Conservation (phyloP, 1,140 invertebrate genomes). For the Dryas iulia region DNA sequence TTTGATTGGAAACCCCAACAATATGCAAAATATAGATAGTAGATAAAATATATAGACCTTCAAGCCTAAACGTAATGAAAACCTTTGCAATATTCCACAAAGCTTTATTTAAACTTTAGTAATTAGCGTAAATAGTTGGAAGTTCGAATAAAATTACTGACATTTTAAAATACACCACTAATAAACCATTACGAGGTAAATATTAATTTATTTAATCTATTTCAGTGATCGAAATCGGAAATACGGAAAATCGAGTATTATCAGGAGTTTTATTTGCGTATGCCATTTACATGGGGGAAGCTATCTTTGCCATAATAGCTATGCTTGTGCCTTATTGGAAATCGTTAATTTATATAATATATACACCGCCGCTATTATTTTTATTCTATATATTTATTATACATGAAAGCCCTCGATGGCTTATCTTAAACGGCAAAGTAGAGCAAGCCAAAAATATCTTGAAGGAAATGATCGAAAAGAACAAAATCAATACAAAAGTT, state of each 20-base stretch:
- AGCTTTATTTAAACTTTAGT: too few relatives aligned
- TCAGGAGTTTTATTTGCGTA: constrained; percentile 85
- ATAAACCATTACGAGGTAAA: too few relatives aligned
- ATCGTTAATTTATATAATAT: constrained; percentile 83
- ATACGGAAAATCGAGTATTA: constrained; percentile 84
- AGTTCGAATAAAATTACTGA: too few relatives aligned
- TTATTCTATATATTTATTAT: constrained; percentile 82
- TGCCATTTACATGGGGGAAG: constrained; percentile 87
- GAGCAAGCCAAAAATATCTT: constrained; percentile 83
- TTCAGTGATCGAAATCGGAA: constrained; percentile 88
- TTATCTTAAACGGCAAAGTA: constrained; percentile 85
- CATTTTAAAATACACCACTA: too few relatives aligned
- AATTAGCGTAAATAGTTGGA: too few relatives aligned
- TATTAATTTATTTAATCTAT: constrained; percentile 29
- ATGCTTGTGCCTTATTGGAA: constrained; percentile 87
- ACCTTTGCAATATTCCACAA: too few relatives aligned
- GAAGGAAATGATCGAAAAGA: constrained; percentile 82
- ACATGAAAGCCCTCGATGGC: constrained; percentile 87
- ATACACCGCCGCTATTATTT: constrained; percentile 83
- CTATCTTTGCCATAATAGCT: constrained; percentile 83
- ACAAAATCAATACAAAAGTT: constrained; percentile 66
- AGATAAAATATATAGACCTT: too few relatives aligned
- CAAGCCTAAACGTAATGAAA: too few relatives aligned
- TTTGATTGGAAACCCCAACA: too few relatives aligned
- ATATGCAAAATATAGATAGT: too few relatives aligned